Percentiles rank a stretch among this genome's conserved stretches.
phyloP scores from a whole-genome alignment of 2,797 vertebrate species.

The Mastacembelus armatus region DNA sequence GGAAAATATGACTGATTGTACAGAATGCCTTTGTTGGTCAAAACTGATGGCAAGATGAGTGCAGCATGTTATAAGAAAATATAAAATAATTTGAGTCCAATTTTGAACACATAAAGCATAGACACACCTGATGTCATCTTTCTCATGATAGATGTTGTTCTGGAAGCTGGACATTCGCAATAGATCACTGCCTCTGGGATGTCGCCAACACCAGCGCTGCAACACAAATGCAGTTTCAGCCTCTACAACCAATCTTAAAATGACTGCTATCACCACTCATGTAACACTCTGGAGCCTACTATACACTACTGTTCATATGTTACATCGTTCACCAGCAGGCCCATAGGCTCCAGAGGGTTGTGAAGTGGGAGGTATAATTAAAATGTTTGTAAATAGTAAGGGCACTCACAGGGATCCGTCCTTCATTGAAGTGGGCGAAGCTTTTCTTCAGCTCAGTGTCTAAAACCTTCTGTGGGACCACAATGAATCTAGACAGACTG shows the following conservation, averaged over 20 bases:
- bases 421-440: slow-evolving; percentile 91
- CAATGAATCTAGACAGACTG: slow-evolving; percentile 89
- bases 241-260: background rate
- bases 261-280: background rate
- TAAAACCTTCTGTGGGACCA: slow-evolving; percentile 89
- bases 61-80: background rate
- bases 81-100: no score
- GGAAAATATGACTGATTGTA: no score
- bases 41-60: background rate
- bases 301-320: no score
- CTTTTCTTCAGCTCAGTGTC: slow-evolving; percentile 92
- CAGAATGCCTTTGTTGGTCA: no score
- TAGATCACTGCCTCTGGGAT: slow-evolving; percentile 89
- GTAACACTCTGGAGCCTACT: no score
- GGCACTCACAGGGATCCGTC: slow-evolving; percentile 88
- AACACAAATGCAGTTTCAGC: slow-evolving; percentile 24
- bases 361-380: no score
- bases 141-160: slow-evolving; percentile 91
- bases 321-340: no score
- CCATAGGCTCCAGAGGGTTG: no score
- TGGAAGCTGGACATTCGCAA: slow-evolving; percentile 91
- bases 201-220: slow-evolving; percentile 93
- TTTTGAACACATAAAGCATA: background rate
- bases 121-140: slow-evolving; percentile 90
- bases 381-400: background rate